Conservation (phyloP, 2,113 vertebrate species). For the Pseudorasbora parva region DNA sequence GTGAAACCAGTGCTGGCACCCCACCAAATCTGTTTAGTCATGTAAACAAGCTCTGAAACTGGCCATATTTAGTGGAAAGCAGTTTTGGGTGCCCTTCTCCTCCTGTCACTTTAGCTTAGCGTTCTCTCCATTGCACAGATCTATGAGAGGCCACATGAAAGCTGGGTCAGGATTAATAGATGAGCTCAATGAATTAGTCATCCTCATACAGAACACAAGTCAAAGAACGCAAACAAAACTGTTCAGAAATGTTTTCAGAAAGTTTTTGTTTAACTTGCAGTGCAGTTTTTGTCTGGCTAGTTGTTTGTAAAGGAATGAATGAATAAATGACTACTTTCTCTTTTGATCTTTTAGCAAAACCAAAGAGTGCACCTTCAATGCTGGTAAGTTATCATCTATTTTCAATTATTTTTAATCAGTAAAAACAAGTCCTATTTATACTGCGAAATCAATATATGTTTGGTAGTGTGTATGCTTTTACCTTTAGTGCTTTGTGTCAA, state of each 20-base stretch:
- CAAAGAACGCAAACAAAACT: not conserved
- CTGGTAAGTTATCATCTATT: conserved; percentile 74
- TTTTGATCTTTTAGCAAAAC: conserved; percentile 79
- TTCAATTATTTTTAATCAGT: not conserved
- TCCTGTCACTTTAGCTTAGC: not conserved
- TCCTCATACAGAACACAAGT: not conserved
- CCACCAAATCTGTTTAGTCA: not conserved
- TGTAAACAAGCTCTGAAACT: conserved; percentile 24
- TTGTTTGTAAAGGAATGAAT: not conserved
- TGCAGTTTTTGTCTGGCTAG: not conserved
- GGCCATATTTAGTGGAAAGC: not conserved
- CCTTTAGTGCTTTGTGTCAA: not conserved
- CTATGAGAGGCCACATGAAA: conserved; percentile 31
- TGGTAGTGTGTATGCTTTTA: not conserved
- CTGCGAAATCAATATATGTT: not conserved
- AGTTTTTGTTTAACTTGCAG: not conserved
- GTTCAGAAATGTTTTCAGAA: not conserved
- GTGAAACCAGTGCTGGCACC: not conserved
- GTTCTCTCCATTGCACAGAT: not conserved
- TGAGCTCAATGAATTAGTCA: conserved; percentile 41
- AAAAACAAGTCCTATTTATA: not conserved
- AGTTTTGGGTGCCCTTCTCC: conserved; percentile 31
- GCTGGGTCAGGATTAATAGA: conserved; percentile 2
- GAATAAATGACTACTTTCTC: not conserved
- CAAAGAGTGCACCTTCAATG: conserved; percentile 84